These are phyloP conservation scores for Penaeus vannamei DNA, from an alignment of 1,140 invertebrate species.

Conservation along the genomic window DNA sequence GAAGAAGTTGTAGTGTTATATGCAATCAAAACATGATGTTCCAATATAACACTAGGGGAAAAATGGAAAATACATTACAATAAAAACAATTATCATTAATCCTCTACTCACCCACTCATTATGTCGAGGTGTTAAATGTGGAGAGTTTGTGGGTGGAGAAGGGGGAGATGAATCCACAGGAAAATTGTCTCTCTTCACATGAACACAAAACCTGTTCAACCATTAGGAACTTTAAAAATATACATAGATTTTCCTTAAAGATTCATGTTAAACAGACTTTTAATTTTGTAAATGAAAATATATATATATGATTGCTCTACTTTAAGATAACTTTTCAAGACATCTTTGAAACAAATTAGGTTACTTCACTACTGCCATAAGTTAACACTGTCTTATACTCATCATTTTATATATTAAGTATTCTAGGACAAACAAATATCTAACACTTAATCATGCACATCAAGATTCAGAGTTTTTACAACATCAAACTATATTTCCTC, in stretches of 20 bases:
- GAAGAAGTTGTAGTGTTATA: background rate
- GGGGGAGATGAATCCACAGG: constrained; percentile 76
- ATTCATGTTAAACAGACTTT: too few species aligned
- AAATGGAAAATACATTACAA: background rate
- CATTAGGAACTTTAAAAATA: background rate
- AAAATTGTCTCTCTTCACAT: constrained; percentile 85
- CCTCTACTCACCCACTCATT: constrained; percentile 46
- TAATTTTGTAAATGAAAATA: background rate
- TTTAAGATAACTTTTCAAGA: too few species aligned
- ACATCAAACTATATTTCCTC: too few species aligned
- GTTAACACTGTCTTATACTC: too few species aligned
- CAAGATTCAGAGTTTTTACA: too few species aligned
- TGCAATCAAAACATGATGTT: too few species aligned
- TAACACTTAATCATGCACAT: too few species aligned
- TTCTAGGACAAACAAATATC: background rate
- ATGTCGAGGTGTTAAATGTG: constrained; percentile 38
- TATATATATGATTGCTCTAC: background rate
- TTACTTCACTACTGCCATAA: too few species aligned
- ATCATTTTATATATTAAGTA: too few species aligned
- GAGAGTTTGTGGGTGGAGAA: background rate
- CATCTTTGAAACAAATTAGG: too few species aligned
- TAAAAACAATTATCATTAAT: background rate
- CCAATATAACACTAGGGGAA: background rate
- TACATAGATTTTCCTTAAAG: too few species aligned
- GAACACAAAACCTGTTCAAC: constrained; percentile 81